Conservation (phyloP, 2,113 vertebrate genomes). For the Nothocercus julius region DNA sequence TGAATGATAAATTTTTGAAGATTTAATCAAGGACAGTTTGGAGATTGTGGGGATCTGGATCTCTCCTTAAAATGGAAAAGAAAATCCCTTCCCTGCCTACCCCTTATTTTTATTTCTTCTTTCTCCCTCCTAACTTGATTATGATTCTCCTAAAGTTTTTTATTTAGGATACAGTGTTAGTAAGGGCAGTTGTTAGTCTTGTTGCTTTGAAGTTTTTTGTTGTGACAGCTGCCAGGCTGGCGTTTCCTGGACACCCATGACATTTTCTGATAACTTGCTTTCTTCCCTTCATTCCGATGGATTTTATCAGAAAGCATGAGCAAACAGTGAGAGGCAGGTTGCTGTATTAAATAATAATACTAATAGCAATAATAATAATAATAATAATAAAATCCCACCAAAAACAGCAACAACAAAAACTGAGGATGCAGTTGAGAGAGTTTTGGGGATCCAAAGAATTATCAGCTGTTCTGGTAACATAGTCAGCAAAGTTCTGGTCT, state of each 20-base stretch:
- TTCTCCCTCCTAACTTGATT: slow-evolving; percentile 48
- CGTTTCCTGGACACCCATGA: slow-evolving; percentile 75
- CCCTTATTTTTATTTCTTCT: neutral
- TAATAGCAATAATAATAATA: no score
- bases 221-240: slow-evolving; percentile 79
- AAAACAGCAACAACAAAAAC: neutral
- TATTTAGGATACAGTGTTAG: slow-evolving; percentile 54
- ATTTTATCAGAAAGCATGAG: slow-evolving; percentile 59
- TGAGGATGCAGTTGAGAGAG: neutral
- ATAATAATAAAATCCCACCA: no score
- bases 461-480: slow-evolving; percentile 6
- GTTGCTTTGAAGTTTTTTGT: neutral
- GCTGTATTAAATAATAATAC: neutral
- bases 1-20: slow-evolving; percentile 57
- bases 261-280: slow-evolving; percentile 67
- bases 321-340: slow-evolving; percentile 41
- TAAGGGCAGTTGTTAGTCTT: slow-evolving; percentile 47
- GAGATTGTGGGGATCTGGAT: slow-evolving; percentile 7
- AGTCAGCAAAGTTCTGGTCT: neutral
- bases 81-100: neutral
- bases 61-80: neutral
- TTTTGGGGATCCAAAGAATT: neutral
- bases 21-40: slow-evolving; percentile 45
- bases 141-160: slow-evolving; percentile 60
- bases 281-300: slow-evolving; percentile 70